Base-by-base conservation (phyloP, 2,797 vertebrate genomes). In the Kryptopterus vitreolus region DNA sequence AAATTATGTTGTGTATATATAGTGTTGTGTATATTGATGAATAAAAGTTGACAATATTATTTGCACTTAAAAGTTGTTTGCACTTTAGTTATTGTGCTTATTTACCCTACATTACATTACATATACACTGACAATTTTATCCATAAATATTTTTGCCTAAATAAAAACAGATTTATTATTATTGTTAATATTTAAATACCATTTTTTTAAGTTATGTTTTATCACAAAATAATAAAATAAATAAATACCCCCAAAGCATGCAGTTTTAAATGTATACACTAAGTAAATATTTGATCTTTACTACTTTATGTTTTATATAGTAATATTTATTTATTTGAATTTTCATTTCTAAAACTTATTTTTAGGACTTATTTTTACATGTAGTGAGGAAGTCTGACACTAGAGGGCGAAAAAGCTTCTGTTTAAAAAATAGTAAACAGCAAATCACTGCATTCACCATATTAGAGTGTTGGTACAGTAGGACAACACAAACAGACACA, bases 11-110 rank as follows among this genome's bases (percentile, higher is more conserved):
- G 38, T 80, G 33, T 55, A 55, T 26, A 13, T 11, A n/a, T n/a
- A n/a, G n/a, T 53, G n/a, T 75, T 61, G 38, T 80, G 33, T 55
- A 55, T 26, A 13, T 11, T 53, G 38, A 35, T 1, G 2, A 80
- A 74, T 74, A 72, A 80, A 80, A 73, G 2, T 22, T 26, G 31
- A 52, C 15, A 9, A 33, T 2, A 38, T 69, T 61, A 20, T 76
- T 59, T 48, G 12, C 9, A 62, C 26, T 18, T n/a, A 46, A 33
- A 75, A 3, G 55, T 31, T 4, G 13, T 35, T 3, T 61, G 29
- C 38, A 9, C 26, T 1, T 61, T 13, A 61, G 8, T 22, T 10
- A 71, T 59, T 26, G 10, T 52, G 38, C n/a, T 26, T 46, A 3
- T 76, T 43, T 11, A 46, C 35, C 24, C 29, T 20, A 66, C 11